Base-by-base conservation (phyloP, 2,113 vertebrate species). In the Bos indicus region DNA sequence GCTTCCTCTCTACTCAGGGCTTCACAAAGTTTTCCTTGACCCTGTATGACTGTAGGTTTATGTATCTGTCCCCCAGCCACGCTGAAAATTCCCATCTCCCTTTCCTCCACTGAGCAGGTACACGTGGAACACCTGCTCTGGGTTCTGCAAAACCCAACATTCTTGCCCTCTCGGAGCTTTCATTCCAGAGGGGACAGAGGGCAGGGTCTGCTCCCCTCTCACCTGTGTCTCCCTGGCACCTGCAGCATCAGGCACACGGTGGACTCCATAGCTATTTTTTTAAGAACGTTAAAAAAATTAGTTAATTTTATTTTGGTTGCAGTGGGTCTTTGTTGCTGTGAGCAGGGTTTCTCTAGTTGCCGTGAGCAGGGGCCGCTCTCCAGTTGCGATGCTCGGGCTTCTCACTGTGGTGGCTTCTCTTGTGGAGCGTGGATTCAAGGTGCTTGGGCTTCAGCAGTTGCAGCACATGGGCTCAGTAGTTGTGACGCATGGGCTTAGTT, bases 361-460 rank as follows among this genome's bases (percentile, higher is more conserved):
- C 2, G 0, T 43, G 40, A 43, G 23, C 7, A 14, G 40, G 40
- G 71, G 40, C 23, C 13, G 14, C 71, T 77, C 71, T 43, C 71
- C 12, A 43, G 40, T 14, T 43, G 40, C 2, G 2, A 40, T 77
- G 23, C 19, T 26, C 0, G 0, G 36, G 23, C 6, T 43, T 43
- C 71, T 43, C 23, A 43, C 0, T 77, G 40, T 77, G 71, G 36
- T 2, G 23, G 11, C 71, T 43, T 77, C 71, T 26, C 23, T 43
- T 77, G 71, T 77, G 71, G 71, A 77, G 23, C 6, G 12, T 43
- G 40, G 40, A 43, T 14, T 77, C 40, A 3, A 43, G 71, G 71
- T 25, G 23, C 40, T 4, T 43, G 23, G 23, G 23, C 23, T 77
- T 77, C 71, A 26, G 40, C 14, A 43, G 36, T 14, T 74, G 71